phyloP scores from a whole-genome alignment of 1,140 invertebrate species.

The Drosophila lacteicornis region DNA sequence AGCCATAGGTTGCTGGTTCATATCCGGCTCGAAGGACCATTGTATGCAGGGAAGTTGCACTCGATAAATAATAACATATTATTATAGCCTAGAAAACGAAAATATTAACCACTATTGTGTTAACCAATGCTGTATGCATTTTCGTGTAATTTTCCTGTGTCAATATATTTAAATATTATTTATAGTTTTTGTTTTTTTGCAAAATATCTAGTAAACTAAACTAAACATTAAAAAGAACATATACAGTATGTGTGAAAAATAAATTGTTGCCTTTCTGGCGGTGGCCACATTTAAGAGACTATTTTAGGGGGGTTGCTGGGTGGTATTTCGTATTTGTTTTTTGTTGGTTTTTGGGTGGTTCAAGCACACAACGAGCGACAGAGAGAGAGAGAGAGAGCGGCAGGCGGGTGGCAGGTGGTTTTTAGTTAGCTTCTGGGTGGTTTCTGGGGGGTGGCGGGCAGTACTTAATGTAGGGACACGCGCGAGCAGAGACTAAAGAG shows the following conservation, averaged over 20 bases:
- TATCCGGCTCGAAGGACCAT: no score
- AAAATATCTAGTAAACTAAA: slow-evolving; percentile 22
- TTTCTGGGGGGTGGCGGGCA: slow-evolving; percentile 5
- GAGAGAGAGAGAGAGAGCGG: slow-evolving; percentile 38
- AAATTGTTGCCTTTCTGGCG: slow-evolving; percentile 36
- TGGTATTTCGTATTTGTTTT: background rate
- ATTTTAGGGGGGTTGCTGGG: slow-evolving; percentile 17
- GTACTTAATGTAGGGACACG: slow-evolving; percentile 26
- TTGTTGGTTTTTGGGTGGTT: slow-evolving; percentile 14
- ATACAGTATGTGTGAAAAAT: slow-evolving; percentile 17
- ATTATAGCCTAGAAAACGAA: no score
- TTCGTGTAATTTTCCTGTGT: slow-evolving; percentile 5
- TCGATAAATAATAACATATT: no score
- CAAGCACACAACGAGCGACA: slow-evolving; percentile 63
- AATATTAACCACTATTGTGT: slow-evolving; percentile 2
- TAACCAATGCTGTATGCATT: background rate
- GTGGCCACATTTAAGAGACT: slow-evolving; percentile 42
- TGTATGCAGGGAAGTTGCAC: no score
- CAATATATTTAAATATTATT: background rate
- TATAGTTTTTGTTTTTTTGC: slow-evolving; percentile 7
- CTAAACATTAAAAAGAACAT: slow-evolving; percentile 11
- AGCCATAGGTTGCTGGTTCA: no score
- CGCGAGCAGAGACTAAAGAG: slow-evolving; percentile 23
- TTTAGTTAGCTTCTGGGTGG: slow-evolving; percentile 6
- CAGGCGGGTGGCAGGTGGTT: slow-evolving; percentile 32